Evolutionary conservation across 2,797 vertebrate genomes (phyloP).

Genomic region (Melanotaenia pygmaea): DNA sequence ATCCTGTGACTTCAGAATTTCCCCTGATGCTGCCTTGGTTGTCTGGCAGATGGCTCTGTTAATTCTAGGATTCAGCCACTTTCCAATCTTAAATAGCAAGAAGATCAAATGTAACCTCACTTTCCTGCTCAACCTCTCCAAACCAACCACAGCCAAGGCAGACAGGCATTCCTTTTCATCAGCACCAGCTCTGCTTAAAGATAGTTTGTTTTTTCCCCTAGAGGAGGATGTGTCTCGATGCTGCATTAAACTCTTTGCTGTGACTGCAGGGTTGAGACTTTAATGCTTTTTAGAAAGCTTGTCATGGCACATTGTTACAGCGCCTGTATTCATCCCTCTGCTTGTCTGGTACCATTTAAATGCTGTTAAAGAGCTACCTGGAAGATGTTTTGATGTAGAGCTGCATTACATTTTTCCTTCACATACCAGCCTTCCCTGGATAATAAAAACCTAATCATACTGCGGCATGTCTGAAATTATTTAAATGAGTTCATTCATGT

Average conservation of each 20-base stretch:
- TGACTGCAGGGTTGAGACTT: conserved; percentile 78
- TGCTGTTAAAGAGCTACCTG: conserved; percentile 91
- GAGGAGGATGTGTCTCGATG: neutral
- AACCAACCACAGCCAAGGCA: conserved; percentile 81
- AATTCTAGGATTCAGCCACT: neutral
- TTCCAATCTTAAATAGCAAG: conserved; percentile 21
- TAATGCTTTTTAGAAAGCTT: conserved; percentile 57
- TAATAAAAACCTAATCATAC: conserved; percentile 86
- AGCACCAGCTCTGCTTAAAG: conserved; percentile 82
- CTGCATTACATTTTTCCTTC: conserved; percentile 82
- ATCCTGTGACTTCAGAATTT: conserved; percentile 56
- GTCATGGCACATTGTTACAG: conserved; percentile 85
- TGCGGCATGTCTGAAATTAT: conserved; percentile 10
- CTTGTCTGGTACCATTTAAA: conserved; percentile 95
- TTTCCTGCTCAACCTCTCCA: conserved; percentile 37
- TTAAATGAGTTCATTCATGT: neutral
- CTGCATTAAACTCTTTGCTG: conserved; percentile 58
- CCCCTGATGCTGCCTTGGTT: conserved; percentile 59
- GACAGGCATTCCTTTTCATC: conserved; percentile 90
- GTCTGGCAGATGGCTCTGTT: neutral
- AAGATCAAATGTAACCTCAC: conserved; percentile 75
- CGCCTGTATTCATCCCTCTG: conserved; percentile 90
- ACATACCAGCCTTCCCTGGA: conserved; percentile 87
- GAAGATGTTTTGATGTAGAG: conserved; percentile 87
- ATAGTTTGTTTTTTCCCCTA: no score